Evolutionary conservation across 1,140 invertebrate species (phyloP), one percentile per base, ranked within the genome.

Genomic region (Periplaneta americana): DNA sequence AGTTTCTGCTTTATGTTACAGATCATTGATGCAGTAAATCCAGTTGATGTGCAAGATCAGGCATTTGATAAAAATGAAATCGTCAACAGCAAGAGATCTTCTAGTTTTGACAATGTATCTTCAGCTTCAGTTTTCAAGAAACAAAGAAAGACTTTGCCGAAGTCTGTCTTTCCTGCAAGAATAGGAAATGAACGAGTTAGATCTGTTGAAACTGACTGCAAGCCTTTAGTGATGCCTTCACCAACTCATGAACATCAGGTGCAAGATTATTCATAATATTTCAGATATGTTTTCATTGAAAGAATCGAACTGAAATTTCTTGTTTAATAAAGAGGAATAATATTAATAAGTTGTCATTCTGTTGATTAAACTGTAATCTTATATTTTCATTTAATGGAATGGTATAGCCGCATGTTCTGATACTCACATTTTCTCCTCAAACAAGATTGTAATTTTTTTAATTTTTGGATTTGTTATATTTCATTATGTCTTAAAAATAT

Each of bases 171-270:
- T n/a, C 22, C 48, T n/a, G 22, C 22, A 3, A 22, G 22, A 8
- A 6, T 66, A 22, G 8, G 4, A n/a, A n/a, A 8, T 66, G 22
- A 66, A 13, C 22, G 22, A 28, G 4, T 9, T n/a, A 66, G 13
- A 66, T 22, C 1, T 2, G 22, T 11, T n/a, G 2, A 66, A 5
- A n/a, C n/a, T n/a, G n/a, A n/a, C n/a, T n/a, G n/a, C n/a, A 57
- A 28, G 39, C 81, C 83, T 36, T 83, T 91, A 34, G 87, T 91
- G 0, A 87, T 92, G 85, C 91, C 90, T 31, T 81, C 86, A 81
- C 91, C 91, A 48, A 84, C 85, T 80, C 78, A 85, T 75, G 85
- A 87, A 18, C 87, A 90, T 83, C 86, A 90, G 85, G 87, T 89
- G 82, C 34, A 34, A 15, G 13, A 36, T 28, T 66, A 66, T n/a